Evolutionary conservation across 2,797 vertebrate genomes (phyloP).

Genomic region (Lepus townsendii): DNA sequence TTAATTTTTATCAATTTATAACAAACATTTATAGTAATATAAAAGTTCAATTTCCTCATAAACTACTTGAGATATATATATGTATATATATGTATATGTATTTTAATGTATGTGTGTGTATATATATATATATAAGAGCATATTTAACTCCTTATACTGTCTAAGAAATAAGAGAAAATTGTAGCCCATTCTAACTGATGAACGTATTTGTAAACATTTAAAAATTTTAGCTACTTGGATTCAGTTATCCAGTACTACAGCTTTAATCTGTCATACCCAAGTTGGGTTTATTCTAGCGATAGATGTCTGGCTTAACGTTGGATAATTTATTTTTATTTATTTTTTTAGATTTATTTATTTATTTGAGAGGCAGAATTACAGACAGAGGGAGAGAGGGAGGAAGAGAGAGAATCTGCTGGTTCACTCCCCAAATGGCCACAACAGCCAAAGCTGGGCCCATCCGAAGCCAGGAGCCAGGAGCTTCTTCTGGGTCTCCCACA

Average conservation of each 20-base stretch:
- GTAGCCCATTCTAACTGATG: background rate
- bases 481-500: too few species aligned
- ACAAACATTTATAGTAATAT: background rate
- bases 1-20: conserved; percentile 52
- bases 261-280: conserved; percentile 20
- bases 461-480: too few species aligned
- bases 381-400: too few species aligned
- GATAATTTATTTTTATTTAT: background rate
- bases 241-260: background rate
- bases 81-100: too few species aligned
- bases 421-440: too few species aligned
- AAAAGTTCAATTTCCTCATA: background rate
- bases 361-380: too few species aligned
- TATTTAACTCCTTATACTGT: background rate
- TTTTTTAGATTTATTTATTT: too few species aligned
- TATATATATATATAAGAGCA: background rate
- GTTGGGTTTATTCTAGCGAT: conserved; percentile 9
- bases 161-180: conserved; percentile 47
- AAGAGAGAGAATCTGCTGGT: too few species aligned
- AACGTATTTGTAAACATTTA: conserved; percentile 20
- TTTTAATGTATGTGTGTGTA: too few species aligned
- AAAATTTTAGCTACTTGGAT: background rate
- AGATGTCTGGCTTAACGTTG: background rate
- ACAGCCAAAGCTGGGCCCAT: too few species aligned
- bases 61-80: background rate